Conservation (phyloP, 2,888 invertebrate genomes). For the Drosophila heteroneura region DNA sequence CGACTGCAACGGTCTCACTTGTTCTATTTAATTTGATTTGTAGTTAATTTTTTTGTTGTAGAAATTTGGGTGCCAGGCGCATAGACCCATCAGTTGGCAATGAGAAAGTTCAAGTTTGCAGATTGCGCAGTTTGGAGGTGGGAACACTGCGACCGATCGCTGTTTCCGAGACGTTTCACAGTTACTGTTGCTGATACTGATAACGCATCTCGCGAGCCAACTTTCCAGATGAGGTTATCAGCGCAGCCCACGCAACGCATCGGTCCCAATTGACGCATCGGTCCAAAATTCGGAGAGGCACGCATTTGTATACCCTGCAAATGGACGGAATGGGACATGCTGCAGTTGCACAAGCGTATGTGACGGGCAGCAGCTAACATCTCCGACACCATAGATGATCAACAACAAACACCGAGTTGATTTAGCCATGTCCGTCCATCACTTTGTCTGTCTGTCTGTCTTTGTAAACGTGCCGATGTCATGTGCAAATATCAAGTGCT, state of each 20-base stretch:
- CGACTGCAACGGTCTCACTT: background rate
- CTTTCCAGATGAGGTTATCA: conserved; percentile 26
- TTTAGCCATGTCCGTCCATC: background rate
- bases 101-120: conserved; percentile 8
- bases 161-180: conserved; percentile 8
- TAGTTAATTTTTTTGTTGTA: background rate
- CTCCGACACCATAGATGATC: no score
- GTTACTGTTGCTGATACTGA: conserved; percentile 1
- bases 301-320: background rate
- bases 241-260: conserved; percentile 11
- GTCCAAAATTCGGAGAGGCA: background rate
- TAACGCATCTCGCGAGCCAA: background rate
- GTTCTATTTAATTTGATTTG: background rate
- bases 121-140: conserved; percentile 7
- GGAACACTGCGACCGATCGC: background rate
- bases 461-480: no score
- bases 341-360: background rate
- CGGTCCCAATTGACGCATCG: background rate
- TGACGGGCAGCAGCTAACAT: no score
- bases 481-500: background rate
- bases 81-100: conserved; percentile 21
- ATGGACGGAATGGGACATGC: background rate
- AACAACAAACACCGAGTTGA: no score
- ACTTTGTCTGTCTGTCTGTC: background rate
- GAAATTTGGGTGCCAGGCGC: background rate